Evolutionary conservation across 2,888 invertebrate genomes (phyloP), one percentile per base, ranked within the genome.

Genomic region (Leptopilina myrica): DNA sequence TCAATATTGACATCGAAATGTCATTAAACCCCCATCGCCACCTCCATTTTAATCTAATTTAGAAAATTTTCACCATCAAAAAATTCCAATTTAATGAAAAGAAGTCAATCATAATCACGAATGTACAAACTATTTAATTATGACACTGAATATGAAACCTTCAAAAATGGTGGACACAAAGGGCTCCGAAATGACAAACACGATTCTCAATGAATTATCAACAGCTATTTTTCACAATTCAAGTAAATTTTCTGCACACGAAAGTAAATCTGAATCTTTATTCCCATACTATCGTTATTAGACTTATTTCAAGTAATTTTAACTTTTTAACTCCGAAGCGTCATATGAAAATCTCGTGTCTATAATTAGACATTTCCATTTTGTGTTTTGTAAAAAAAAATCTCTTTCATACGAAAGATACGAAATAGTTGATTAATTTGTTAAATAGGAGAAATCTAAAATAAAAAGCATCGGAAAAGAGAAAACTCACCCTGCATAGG

Each of bases 401-500:
- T 12, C 11, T 12, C 49, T 49, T 11, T 9, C 11, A 49, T 64
- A 20, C 26, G 9, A 64, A 12, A 14, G 49, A 26, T 12, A 6
- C 20, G 43, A 43, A 49, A 11, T n/a, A 20, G 49, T 67, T 67
- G 43, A 43, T 5, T 43, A 43, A 43, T 8, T 9, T 49, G 3
- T 49, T 49, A 49, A 49, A 12, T 2, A n/a, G 0, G n/a, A n/a
- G n/a, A 26, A 56, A 9, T 26, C 56, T 73, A 5, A 8, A n/a
- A 56, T 53, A 11, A 8, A 20, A 20, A 20, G 1, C 43, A 43
- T 43, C 43, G 8, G 43, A 43, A 8, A 53, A 11, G n/a, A 53
- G 15, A 46, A n/a, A 8, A 82, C 84, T 87, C 86, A 92, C 92
- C 90, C 90, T 69, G 90, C 85, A 83, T 91, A 92, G 8, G 89